phyloP scores from a whole-genome alignment of 2,797 vertebrate species.

The Acridotheres tristis region DNA sequence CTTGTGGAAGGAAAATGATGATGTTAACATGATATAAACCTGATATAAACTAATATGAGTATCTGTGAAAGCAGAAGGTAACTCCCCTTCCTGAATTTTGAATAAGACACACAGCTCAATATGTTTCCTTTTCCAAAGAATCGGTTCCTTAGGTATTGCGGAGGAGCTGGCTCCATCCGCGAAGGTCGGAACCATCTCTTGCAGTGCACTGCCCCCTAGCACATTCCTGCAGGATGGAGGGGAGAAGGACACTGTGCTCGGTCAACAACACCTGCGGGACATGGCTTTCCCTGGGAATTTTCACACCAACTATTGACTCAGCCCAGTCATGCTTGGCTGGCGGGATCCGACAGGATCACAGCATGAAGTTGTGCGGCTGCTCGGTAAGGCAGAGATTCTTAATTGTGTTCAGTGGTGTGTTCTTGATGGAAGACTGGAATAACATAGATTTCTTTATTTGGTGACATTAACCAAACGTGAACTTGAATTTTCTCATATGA shows the following conservation, averaged over 20 bases:
- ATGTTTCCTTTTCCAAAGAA: neutral
- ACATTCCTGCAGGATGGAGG: neutral
- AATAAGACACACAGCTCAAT: neutral
- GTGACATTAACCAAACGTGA: neutral
- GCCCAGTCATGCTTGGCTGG: slow-evolving; percentile 20
- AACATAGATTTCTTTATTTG: slow-evolving; percentile 34
- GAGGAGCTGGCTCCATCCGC: neutral
- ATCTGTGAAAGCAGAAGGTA: neutral
- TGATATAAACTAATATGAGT: neutral
- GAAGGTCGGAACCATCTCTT: slow-evolving; percentile 32
- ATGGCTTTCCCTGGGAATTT: neutral
- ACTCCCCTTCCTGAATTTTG: neutral
- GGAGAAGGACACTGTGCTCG: neutral
- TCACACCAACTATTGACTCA: slow-evolving; percentile 1
- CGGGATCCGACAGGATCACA: slow-evolving; percentile 29
- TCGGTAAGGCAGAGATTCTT: slow-evolving; percentile 9
- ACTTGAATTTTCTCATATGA: neutral
- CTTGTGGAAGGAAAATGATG: neutral
- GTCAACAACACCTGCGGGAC: neutral
- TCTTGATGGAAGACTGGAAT: neutral
- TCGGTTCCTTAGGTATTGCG: neutral
- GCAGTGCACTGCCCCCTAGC: slow-evolving; percentile 76
- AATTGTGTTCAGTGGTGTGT: slow-evolving; percentile 4
- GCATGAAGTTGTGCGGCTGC: neutral
- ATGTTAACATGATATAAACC: neutral